phyloP scores from a whole-genome alignment of 2,113 vertebrate genomes.

The Gallinago jamesoni region DNA sequence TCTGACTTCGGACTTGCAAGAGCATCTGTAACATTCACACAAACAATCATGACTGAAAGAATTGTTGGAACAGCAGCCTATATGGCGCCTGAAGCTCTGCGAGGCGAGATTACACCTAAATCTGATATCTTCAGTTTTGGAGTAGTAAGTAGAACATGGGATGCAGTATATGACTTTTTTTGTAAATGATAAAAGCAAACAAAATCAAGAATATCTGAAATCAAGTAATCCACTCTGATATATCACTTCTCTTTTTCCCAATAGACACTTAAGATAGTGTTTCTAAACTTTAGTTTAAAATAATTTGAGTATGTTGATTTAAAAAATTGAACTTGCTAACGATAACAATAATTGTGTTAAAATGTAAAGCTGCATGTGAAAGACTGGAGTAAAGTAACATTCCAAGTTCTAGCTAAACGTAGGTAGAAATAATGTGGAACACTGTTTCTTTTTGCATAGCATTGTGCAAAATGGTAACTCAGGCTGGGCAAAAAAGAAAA shows the following conservation, averaged over 20 bases:
- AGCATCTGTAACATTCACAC: slow-evolving; percentile 81
- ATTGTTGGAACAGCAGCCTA: slow-evolving; percentile 94
- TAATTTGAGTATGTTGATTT: neutral
- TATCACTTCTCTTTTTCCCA: neutral
- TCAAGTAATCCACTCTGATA: neutral
- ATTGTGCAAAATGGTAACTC: neutral
- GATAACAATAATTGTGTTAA: neutral
- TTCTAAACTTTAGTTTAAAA: neutral
- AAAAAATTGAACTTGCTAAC: neutral
- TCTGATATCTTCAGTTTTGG: slow-evolving; percentile 97
- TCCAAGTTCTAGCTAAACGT: neutral
- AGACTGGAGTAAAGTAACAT: neutral
- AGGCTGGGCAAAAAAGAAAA: neutral
- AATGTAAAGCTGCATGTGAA: neutral
- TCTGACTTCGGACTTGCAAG: slow-evolving; percentile 96
- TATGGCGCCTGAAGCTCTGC: slow-evolving; percentile 94
- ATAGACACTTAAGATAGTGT: neutral
- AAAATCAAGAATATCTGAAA: neutral
- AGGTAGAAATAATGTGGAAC: neutral
- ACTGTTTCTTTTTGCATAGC: neutral
- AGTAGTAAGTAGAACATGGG: slow-evolving; percentile 78
- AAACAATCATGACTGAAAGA: slow-evolving; percentile 90
- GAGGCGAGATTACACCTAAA: slow-evolving; percentile 93
- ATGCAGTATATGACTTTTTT: neutral
- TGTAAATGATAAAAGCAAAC: neutral